These are phyloP conservation scores for Nephrotoma flavescens DNA, from an alignment of 2,888 invertebrate genomes.

Conservation along the genomic window DNA sequence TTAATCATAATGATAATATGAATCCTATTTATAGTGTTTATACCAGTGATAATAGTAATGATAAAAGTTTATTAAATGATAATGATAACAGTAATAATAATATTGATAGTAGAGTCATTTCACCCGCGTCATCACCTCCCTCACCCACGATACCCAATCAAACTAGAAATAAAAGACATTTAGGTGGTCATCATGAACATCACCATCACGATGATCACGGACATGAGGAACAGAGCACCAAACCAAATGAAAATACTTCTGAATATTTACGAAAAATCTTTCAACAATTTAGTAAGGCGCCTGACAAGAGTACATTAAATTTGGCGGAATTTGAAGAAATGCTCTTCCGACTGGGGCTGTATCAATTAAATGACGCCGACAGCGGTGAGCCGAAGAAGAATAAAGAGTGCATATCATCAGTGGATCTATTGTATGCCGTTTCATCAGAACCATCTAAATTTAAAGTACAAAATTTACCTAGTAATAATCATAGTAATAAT, in stretches of 20 bases:
- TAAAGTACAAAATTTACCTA: not conserved
- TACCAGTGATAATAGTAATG: not conserved
- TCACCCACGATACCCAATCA: not conserved
- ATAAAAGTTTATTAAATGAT: not conserved
- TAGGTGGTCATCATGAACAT: slow-evolving; percentile 22
- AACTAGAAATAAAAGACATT: slow-evolving; percentile 12
- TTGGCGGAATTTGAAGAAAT: slow-evolving; percentile 52
- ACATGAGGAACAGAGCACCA: slow-evolving; percentile 16
- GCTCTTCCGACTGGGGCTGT: slow-evolving; percentile 42
- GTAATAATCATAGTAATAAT: not conserved
- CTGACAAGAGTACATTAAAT: slow-evolving; percentile 40
- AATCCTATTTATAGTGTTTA: not conserved
- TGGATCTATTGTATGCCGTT: not conserved
- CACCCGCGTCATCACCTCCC: not conserved
- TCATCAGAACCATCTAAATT: slow-evolving; percentile 1
- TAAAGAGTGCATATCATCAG: slow-evolving; percentile 1
- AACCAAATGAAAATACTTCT: slow-evolving; percentile 32
- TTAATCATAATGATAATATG: not conserved
- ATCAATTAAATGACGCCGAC: slow-evolving; percentile 30
- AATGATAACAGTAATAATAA: not conserved
- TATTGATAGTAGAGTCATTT: not conserved
- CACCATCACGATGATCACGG: slow-evolving; percentile 16
- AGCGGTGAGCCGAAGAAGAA: not conserved
- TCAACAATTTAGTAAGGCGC: slow-evolving; percentile 46
- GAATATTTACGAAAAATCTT: slow-evolving; percentile 54